These are phyloP conservation scores for Corydoras maculifer DNA, from an alignment of 2,113 vertebrate species.

Conservation along the genomic window DNA sequence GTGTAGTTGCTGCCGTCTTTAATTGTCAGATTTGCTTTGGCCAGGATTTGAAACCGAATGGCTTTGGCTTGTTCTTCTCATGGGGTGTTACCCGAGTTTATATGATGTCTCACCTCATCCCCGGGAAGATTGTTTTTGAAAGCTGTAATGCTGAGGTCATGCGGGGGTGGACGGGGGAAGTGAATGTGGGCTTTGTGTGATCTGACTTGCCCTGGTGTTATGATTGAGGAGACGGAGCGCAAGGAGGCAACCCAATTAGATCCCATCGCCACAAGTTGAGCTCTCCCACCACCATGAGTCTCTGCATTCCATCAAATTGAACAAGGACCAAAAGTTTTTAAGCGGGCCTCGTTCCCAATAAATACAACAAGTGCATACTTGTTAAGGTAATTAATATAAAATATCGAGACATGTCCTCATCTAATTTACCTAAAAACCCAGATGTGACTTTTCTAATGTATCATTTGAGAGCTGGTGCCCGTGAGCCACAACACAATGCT, in stretches of 20 bases:
- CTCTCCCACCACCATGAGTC: slow-evolving; percentile 2
- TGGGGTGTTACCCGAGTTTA: slow-evolving; percentile 45
- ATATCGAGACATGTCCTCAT: too few relatives aligned
- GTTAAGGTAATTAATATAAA: too few relatives aligned
- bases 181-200: slow-evolving; percentile 18
- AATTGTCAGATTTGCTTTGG: slow-evolving; percentile 9
- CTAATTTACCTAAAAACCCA: too few relatives aligned
- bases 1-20: slow-evolving; percentile 23
- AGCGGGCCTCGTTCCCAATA: not conserved
- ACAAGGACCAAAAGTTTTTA: not conserved
- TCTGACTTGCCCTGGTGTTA: slow-evolving; percentile 24
- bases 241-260: slow-evolving; percentile 16
- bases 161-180: slow-evolving; percentile 3
- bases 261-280: slow-evolving; percentile 13
- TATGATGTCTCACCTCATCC: slow-evolving; percentile 54
- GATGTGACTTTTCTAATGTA: too few relatives aligned
- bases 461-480: too few relatives aligned
- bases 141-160: slow-evolving; percentile 48
- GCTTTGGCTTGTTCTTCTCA: not conserved
- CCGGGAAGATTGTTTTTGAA: slow-evolving; percentile 48
- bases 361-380: too few relatives aligned
- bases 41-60: slow-evolving; percentile 25
- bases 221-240: slow-evolving; percentile 17
- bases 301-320: slow-evolving; percentile 9
- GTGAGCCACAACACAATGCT: too few relatives aligned